Evolutionary conservation across 2,888 invertebrate genomes (phyloP).

Genomic region (Cerceris rybyensis): DNA sequence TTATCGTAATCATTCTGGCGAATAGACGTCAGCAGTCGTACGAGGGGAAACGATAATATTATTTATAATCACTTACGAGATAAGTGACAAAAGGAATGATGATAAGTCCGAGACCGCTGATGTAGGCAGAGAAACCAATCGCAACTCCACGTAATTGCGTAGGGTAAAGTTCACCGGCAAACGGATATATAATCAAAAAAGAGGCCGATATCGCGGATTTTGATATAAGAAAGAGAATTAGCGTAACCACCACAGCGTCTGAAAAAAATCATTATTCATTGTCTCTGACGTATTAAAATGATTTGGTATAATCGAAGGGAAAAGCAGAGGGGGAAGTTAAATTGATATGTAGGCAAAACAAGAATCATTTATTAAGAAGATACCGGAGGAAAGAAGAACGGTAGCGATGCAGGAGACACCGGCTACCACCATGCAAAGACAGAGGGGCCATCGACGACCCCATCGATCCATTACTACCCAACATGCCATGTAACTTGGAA

Average conservation of each 20-base stretch:
- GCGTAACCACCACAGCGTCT: slow-evolving; percentile 90
- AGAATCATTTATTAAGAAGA: neutral
- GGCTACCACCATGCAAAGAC: slow-evolving; percentile 87
- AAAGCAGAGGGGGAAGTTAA: neutral
- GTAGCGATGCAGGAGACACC: slow-evolving; percentile 93
- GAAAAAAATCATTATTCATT: slow-evolving; percentile 17
- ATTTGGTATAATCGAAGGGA: neutral
- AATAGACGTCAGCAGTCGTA: no score
- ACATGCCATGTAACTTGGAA: slow-evolving; percentile 93
- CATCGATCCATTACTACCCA: slow-evolving; percentile 95
- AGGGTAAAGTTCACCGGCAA: slow-evolving; percentile 95
- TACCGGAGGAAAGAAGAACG: slow-evolving; percentile 91
- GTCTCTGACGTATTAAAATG: neutral
- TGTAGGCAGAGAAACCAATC: slow-evolving; percentile 95
- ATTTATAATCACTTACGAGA: slow-evolving; percentile 85
- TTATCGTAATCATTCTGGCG: neutral
- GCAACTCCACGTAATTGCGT: slow-evolving; percentile 94
- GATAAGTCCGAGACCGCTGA: slow-evolving; percentile 93
- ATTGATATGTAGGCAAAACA: neutral
- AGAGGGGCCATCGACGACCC: slow-evolving; percentile 94
- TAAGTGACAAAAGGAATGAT: slow-evolving; percentile 96
- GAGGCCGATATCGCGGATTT: slow-evolving; percentile 96
- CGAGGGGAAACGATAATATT: neutral
- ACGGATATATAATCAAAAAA: slow-evolving; percentile 95
- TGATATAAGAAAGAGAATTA: slow-evolving; percentile 90